These are phyloP conservation scores for Odontamblyopus rebecca DNA, from an alignment of 2,797 vertebrate species.

Conservation along the genomic window DNA sequence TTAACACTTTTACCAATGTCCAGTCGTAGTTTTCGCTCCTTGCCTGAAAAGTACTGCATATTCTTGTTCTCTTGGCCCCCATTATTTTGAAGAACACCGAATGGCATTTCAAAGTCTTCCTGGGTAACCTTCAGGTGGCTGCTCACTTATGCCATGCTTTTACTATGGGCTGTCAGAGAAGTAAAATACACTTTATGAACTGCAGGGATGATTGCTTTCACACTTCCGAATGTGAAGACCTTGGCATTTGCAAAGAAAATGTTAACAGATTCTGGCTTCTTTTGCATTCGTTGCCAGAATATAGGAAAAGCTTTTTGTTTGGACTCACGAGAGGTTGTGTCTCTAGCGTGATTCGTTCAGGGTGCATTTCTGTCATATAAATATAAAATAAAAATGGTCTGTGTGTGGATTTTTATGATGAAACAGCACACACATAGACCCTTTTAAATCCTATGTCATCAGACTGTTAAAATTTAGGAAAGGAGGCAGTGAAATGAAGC, in stretches of 20 bases:
- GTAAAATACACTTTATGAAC: conserved; percentile 24
- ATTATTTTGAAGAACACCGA: conserved; percentile 5
- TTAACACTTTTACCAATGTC: background rate
- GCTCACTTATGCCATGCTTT: background rate
- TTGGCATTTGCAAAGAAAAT: conserved; percentile 42
- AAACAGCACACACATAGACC: conserved; percentile 7
- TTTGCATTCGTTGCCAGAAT: conserved; percentile 6
- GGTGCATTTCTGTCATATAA: conserved; percentile 12
- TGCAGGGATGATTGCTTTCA: conserved; percentile 19
- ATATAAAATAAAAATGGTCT: conserved; percentile 5
- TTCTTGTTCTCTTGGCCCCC: background rate
- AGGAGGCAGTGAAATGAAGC: too few relatives aligned
- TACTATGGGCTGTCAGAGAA: conserved; percentile 9
- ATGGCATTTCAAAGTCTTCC: conserved; percentile 10
- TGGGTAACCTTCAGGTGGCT: conserved; percentile 33
- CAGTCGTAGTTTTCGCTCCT: background rate
- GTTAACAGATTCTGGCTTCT: conserved; percentile 7
- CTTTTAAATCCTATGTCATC: too few relatives aligned
- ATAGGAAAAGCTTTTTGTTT: conserved; percentile 5
- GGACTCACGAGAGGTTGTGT: conserved; percentile 1
- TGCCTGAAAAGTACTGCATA: background rate
- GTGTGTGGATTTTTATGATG: conserved; percentile 21
- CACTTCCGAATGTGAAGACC: conserved; percentile 3
- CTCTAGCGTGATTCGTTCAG: conserved; percentile 6
- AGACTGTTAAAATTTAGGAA: too few relatives aligned